Evolutionary conservation across 2,888 invertebrate genomes (phyloP).

Genomic region (Colletes collaris): DNA sequence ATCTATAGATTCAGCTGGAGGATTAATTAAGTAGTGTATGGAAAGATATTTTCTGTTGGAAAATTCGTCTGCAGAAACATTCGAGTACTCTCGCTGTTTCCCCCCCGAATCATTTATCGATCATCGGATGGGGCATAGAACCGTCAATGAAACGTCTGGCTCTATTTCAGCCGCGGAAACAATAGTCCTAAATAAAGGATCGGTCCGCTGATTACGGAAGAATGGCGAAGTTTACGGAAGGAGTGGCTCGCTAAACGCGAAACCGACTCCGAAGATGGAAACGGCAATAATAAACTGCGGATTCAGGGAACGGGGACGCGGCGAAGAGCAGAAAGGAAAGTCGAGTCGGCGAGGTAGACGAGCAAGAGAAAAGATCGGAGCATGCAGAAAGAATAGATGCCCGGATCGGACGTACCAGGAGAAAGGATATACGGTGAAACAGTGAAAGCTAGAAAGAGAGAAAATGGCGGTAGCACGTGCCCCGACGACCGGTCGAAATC

Average conservation of each 20-base stretch:
- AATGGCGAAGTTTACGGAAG: constrained; percentile 26
- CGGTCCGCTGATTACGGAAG: constrained; percentile 11
- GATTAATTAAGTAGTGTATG: too few relatives aligned
- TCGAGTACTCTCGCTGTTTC: too few relatives aligned
- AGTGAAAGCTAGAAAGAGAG: constrained; percentile 1
- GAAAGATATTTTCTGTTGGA: too few relatives aligned
- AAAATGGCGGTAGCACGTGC: constrained; percentile 53
- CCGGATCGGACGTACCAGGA: neutral
- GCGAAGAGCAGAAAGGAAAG: neutral
- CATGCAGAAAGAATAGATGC: neutral
- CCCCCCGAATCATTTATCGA: constrained; percentile 9
- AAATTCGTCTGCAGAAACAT: too few relatives aligned
- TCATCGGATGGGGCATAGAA: neutral
- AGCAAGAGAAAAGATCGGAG: constrained; percentile 17
- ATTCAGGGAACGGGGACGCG: neutral
- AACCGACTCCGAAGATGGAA: constrained; percentile 27
- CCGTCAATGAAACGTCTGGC: neutral
- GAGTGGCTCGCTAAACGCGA: neutral
- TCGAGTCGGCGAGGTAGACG: constrained; percentile 1
- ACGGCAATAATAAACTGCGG: constrained; percentile 32
- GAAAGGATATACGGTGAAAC: neutral
- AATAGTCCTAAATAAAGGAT: constrained; percentile 11
- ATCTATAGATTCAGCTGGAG: too few relatives aligned
- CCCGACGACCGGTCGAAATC: constrained; percentile 64
- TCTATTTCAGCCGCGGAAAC: constrained; percentile 12